Conservation (phyloP, 1,140 invertebrate species). For the Leptinotarsa undecemlineata region DNA sequence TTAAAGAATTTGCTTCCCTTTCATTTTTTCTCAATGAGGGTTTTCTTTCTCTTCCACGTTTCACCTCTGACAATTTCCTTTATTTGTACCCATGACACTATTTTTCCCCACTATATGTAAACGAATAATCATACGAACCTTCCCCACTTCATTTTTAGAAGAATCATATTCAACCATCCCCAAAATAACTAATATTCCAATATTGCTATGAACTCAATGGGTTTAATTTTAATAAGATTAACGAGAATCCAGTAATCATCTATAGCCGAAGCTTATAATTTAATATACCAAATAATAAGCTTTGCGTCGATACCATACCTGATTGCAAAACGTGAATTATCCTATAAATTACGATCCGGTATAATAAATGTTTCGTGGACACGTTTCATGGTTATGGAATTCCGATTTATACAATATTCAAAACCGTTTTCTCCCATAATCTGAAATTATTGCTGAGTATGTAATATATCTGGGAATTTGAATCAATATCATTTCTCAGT, state of each 20-base stretch:
- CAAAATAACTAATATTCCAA: background rate
- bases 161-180: background rate
- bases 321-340: conserved; percentile 1
- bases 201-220: background rate
- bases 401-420: conserved; percentile 2
- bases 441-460: background rate
- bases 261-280: conserved; percentile 1
- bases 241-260: background rate
- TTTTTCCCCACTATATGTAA: no score
- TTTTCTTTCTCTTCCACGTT: no score
- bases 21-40: no score
- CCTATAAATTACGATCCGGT: conserved; percentile 2
- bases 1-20: no score
- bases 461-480: conserved; percentile 5
- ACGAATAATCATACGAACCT: no score
- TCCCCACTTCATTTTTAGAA: no score
- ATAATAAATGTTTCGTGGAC: conserved; percentile 4
- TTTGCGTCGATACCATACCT: conserved; percentile 1
- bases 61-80: no score
- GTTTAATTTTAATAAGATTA: conserved; percentile 1
- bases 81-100: no score
- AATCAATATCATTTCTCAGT: background rate
- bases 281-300: conserved; percentile 8
- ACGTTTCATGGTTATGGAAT: conserved; percentile 3
- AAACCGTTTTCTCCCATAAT: background rate